Evolutionary conservation across 2,113 vertebrate genomes (phyloP).

Genomic region (Peromyscus leucopus): DNA sequence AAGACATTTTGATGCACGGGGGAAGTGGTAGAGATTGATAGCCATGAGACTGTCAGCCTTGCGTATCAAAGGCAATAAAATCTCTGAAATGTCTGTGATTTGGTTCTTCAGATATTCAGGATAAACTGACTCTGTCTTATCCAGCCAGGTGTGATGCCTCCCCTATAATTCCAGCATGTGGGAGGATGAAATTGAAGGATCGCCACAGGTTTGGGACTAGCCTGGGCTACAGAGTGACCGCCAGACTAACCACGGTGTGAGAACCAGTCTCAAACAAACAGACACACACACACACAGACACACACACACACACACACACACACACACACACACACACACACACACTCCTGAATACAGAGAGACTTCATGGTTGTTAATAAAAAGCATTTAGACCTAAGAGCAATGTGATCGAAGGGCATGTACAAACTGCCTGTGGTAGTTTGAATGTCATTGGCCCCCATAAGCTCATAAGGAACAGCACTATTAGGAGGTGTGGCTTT

Average conservation of each 20-base stretch:
- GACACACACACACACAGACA: no score
- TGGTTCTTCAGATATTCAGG: background rate
- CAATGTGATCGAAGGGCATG: background rate
- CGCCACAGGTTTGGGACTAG: background rate
- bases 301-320: background rate
- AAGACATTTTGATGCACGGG: background rate
- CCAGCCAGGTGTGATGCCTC: background rate
- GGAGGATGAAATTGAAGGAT: background rate
- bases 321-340: background rate
- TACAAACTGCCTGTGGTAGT: background rate
- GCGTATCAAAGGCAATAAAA: background rate
- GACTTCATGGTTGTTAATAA: background rate
- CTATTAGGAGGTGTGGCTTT: no score
- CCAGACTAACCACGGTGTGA: background rate
- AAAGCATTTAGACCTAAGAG: background rate
- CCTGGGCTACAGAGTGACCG: no score
- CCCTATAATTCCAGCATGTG: background rate
- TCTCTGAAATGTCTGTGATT: background rate
- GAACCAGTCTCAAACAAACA: background rate
- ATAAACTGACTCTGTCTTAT: background rate
- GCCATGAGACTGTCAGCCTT: background rate
- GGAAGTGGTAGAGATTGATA: background rate
- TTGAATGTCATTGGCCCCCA: background rate
- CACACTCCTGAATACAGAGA: background rate
- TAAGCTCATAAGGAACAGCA: no score